These are phyloP conservation scores for Campopleginae sp. DNA, from an alignment of 2,888 invertebrate genomes.

Conservation along the genomic window DNA sequence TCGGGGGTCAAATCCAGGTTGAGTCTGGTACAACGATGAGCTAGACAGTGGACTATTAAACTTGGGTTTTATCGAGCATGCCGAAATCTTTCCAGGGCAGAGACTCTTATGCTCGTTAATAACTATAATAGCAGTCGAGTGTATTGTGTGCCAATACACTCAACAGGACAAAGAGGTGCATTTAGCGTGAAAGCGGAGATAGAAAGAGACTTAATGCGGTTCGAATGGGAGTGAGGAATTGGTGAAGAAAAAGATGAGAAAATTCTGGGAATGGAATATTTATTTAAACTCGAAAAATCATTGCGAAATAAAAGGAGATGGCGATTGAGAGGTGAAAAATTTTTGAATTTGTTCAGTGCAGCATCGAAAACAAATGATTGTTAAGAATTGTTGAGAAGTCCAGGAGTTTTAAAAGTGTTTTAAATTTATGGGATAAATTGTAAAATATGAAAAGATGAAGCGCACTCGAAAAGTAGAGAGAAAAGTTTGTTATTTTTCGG, in stretches of 20 bases:
- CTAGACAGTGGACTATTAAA: constrained; percentile 61
- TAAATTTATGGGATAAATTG: neutral
- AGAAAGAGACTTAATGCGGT: constrained; percentile 21
- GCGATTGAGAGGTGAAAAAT: neutral
- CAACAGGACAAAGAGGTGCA: constrained; percentile 29
- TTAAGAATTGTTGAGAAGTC: neutral
- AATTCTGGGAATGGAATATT: no score
- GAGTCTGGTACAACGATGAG: neutral
- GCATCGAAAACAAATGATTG: neutral
- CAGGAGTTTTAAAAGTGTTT: neutral
- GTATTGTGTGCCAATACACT: constrained; percentile 51
- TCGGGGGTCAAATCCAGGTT: neutral
- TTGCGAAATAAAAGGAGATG: neutral
- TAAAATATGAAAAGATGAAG: neutral
- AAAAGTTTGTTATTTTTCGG: neutral
- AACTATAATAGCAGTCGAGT: constrained; percentile 30
- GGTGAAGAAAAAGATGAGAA: neutral
- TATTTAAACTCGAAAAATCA: neutral
- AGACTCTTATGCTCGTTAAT: constrained; percentile 32
- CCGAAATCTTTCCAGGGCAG: constrained; percentile 55
- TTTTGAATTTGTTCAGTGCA: neutral
- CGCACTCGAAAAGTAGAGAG: neutral
- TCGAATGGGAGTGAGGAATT: neutral
- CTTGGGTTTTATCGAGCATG: constrained; percentile 65
- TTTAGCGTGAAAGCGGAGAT: constrained; percentile 8